Evolutionary conservation across 2,113 vertebrate genomes (phyloP).

Genomic region (Oncorhynchus tshawytscha): DNA sequence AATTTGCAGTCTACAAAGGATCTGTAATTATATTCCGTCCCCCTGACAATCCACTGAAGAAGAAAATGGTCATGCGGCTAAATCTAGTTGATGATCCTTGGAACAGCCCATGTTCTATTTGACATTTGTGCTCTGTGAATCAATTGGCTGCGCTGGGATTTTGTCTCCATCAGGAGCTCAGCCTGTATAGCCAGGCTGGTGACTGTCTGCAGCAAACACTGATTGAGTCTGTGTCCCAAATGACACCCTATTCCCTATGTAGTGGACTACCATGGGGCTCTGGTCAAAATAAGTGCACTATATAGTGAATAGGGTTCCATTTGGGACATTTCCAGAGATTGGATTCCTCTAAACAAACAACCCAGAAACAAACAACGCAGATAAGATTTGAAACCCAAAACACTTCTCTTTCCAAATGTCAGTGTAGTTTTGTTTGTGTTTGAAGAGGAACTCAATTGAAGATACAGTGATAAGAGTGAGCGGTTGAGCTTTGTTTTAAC

Average conservation of each 20-base stretch:
- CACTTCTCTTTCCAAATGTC: slow-evolving; percentile 5
- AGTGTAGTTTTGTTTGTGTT: slow-evolving; percentile 13
- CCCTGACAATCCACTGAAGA: too few species aligned
- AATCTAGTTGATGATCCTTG: too few species aligned
- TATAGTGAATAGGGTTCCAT: too few species aligned
- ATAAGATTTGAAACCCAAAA: slow-evolving; percentile 24
- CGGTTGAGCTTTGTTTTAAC: slow-evolving; percentile 2
- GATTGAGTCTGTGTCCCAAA: neutral
- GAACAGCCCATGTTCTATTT: slow-evolving; percentile 1
- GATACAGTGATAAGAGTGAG: slow-evolving; percentile 8
- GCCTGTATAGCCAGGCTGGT: neutral
- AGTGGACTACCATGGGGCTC: too few species aligned
- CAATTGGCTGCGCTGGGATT: neutral
- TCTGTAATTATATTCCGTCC: too few species aligned
- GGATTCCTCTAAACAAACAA: slow-evolving; percentile 33
- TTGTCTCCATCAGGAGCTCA: slow-evolving; percentile 6
- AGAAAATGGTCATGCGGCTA: too few species aligned
- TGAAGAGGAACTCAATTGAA: slow-evolving; percentile 20
- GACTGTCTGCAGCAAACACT: slow-evolving; percentile 20
- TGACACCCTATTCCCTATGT: too few species aligned
- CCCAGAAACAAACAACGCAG: slow-evolving; percentile 27
- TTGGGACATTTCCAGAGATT: slow-evolving; percentile 3
- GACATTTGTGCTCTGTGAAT: slow-evolving; percentile 12
- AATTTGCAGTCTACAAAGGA: too few species aligned
- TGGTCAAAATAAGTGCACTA: too few species aligned